phyloP scores from a whole-genome alignment of 2,797 vertebrate species.

The Rhinophrynus dorsalis region DNA sequence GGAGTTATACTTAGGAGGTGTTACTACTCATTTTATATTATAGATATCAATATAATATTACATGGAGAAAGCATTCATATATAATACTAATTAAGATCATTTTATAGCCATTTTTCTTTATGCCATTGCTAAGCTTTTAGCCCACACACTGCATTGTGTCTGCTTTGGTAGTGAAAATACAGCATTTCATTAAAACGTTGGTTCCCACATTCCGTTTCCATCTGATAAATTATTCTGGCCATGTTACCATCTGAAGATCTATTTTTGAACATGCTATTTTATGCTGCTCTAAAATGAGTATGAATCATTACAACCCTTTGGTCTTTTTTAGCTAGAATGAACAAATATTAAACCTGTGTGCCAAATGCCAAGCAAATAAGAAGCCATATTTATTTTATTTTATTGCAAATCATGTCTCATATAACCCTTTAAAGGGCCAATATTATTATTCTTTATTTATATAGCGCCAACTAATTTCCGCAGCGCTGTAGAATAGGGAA shows the following conservation, averaged over 20 bases:
- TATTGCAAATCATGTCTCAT: neutral
- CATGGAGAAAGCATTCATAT: too few relatives aligned
- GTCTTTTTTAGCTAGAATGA: neutral
- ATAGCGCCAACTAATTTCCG: too few relatives aligned
- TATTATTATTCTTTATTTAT: too few relatives aligned
- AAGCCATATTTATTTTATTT: neutral
- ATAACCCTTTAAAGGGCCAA: too few relatives aligned
- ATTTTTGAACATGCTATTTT: conserved; percentile 27
- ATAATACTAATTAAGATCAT: too few relatives aligned
- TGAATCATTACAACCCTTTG: conserved; percentile 15
- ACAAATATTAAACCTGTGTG: neutral
- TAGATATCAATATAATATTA: too few relatives aligned
- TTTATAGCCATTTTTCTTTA: neutral
- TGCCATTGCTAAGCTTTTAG: neutral
- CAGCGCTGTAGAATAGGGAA: too few relatives aligned
- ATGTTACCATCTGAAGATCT: conserved; percentile 32
- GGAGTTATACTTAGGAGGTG: too few relatives aligned
- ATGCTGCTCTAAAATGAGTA: conserved; percentile 8
- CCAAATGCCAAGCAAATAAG: neutral
- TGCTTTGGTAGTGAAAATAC: neutral
- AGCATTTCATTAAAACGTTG: neutral
- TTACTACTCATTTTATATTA: too few relatives aligned
- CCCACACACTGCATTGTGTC: neutral
- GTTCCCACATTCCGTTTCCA: conserved; percentile 20
- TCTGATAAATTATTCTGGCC: conserved; percentile 21